Percentiles rank a stretch among this genome's conserved stretches.
These are phyloP conservation scores for Nomada flava DNA, from an alignment of 2,888 invertebrate species.

Conservation along the genomic window DNA sequence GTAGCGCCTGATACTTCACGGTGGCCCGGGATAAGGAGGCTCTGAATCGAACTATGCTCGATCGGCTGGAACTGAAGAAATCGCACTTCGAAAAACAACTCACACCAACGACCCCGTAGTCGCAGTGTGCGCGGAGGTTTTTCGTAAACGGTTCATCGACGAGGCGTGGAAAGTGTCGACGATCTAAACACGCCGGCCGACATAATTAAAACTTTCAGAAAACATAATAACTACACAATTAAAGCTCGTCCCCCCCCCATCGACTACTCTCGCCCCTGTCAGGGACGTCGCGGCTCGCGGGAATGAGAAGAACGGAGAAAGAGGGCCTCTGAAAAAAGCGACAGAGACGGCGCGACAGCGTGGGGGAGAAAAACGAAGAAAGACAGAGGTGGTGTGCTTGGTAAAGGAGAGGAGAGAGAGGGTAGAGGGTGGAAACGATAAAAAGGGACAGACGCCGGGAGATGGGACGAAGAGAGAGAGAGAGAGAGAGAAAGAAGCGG, in stretches of 20 bases:
- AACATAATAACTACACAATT: conserved; percentile 74
- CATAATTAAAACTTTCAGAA: conserved; percentile 72
- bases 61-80: background rate
- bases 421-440: conserved; percentile 19
- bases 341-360: background rate
- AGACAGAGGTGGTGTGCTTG: conserved; percentile 1
- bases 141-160: conserved; percentile 15
- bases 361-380: background rate
- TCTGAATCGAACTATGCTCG: no score
- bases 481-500: conserved; percentile 8
- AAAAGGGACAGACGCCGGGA: conserved; percentile 18
- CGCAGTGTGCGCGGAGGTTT: background rate
- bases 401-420: background rate
- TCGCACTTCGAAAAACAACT: conserved; percentile 15
- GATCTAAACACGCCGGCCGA: conserved; percentile 55
- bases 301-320: background rate
- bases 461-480: conserved; percentile 6
- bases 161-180: conserved; percentile 31
- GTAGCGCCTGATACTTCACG: no score
- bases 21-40: no score
- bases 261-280: conserved; percentile 30
- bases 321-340: conserved; percentile 11
- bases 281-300: background rate
- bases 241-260: conserved; percentile 63
- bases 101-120: no score